phyloP scores from a whole-genome alignment of 2,888 invertebrate genomes.

The Mythimna pallens region DNA sequence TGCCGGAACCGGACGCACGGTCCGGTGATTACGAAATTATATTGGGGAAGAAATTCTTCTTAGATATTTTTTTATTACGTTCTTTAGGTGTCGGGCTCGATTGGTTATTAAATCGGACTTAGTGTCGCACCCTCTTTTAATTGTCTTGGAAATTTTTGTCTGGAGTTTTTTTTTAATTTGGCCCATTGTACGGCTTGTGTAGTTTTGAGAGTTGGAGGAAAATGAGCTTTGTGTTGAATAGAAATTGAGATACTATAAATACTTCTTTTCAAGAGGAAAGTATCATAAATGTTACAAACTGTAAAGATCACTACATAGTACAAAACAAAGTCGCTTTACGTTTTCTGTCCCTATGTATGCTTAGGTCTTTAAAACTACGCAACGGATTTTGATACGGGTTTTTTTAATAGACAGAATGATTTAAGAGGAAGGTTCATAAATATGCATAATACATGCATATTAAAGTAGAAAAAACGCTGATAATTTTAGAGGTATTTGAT shows the following conservation, averaged over 20 bases:
- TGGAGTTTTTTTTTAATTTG: slow-evolving; percentile 58
- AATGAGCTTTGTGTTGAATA: slow-evolving; percentile 11
- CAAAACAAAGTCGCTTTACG: no score
- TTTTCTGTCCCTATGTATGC: no score
- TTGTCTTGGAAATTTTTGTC: slow-evolving; percentile 71
- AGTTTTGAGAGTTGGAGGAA: slow-evolving; percentile 1
- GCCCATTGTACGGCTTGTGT: slow-evolving; percentile 49
- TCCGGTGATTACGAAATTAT: slow-evolving; percentile 90
- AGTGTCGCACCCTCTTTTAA: slow-evolving; percentile 78
- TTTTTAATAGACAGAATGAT: no score
- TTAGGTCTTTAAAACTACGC: no score
- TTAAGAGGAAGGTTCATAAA: no score
- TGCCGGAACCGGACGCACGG: slow-evolving; percentile 88
- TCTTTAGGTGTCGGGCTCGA: slow-evolving; percentile 82
- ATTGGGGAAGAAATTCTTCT: slow-evolving; percentile 83
- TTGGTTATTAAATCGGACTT: slow-evolving; percentile 90
- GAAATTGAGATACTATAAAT: neutral
- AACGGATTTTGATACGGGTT: no score
- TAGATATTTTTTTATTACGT: slow-evolving; percentile 71
- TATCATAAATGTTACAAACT: no score
- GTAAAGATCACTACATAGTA: no score
- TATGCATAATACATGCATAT: no score
- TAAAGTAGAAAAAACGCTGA: no score
- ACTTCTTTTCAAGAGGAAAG: neutral
- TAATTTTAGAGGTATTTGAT: no score